phyloP scores from a whole-genome alignment of 1,140 invertebrate species.

The Drosophila bocki region DNA sequence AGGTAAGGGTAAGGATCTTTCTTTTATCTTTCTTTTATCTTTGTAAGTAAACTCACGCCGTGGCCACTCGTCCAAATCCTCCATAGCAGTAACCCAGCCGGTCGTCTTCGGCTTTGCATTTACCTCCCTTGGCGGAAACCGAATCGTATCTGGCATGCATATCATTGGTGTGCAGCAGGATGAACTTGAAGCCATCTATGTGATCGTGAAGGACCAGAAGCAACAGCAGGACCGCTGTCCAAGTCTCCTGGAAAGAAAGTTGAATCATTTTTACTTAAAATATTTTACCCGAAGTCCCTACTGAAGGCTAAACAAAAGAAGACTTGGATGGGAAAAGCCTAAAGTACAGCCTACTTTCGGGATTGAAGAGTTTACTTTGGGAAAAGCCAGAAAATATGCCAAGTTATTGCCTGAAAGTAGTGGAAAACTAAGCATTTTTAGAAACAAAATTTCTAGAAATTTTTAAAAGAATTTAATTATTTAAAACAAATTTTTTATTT shows the following conservation, averaged over 20 bases:
- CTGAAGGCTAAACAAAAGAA: conserved; percentile 20
- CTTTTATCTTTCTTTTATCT: too few relatives aligned
- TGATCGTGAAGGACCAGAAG: not conserved
- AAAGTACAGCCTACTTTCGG: conserved; percentile 19
- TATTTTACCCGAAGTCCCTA: not conserved
- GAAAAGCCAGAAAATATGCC: conserved; percentile 15
- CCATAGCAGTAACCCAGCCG: conserved; percentile 89
- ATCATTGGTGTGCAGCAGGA: conserved; percentile 95
- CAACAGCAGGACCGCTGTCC: not conserved
- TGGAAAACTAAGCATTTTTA: not conserved
- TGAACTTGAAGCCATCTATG: conserved; percentile 79
- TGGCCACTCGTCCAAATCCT: conserved; percentile 91
- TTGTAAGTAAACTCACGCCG: conserved; percentile 85
- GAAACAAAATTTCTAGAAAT: not conserved
- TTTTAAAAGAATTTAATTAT: too few relatives aligned
- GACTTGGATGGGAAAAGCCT: not conserved
- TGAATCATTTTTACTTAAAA: conserved; percentile 5
- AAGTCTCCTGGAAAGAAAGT: not conserved
- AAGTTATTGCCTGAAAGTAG: not conserved
- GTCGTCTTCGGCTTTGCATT: conserved; percentile 87
- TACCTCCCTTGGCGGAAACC: conserved; percentile 87
- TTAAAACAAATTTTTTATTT: too few relatives aligned
- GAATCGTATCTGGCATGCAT: conserved; percentile 94
- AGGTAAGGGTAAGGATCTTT: too few relatives aligned
- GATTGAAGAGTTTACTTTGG: not conserved